Evolutionary conservation across 2,797 vertebrate genomes (phyloP), one percentile per base, ranked within the genome.

Genomic region (Nyctalus aviator): DNA sequence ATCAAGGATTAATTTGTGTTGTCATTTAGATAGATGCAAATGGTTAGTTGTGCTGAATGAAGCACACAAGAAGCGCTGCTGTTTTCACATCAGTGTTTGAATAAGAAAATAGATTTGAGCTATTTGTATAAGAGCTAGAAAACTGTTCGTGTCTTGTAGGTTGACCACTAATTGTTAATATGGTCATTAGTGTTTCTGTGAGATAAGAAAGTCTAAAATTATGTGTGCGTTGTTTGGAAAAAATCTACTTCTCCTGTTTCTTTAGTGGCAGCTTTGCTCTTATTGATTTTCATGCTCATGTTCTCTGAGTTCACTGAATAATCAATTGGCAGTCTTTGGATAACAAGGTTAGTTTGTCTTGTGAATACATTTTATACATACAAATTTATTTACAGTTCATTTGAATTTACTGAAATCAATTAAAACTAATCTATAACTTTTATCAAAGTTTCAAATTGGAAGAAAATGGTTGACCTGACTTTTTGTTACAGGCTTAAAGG

Each of bases 381-480:
- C 17, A 46, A 46, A 87, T 86, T 86, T 68, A 86, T 79, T 91
- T 93, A 84, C 4, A 85, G 25, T 41, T 93, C 2, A 20, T 48
- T 76, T 94, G 25, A 92, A 94, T 84, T 93, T 37, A 62, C n/a
- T 88, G 55, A 90, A 82, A 25, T 83, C 37, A 90, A 2, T 79
- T 84, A 72, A 37, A 92, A 75, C 1, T 84, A 27, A 90, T 68
- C 25, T 86, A 4, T 86, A 94, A 48, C 75, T 94, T 91, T 88
- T 71, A 88, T 89, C 55, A 93, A 23, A 79, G 96, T 90, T 97
- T 92, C 88, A 95, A 44, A 76, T 91, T 86, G 84, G 84, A 72
- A 76, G 59, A 30, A 90, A 89, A 57, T 82, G 41, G 15, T 85
- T 72, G 18, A 23, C 73, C 7, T 90, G 59, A 79, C 8, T 94